A percentile compares a stretch with the other conserved stretches of the same genome.
Conservation (phyloP, 1,140 invertebrate species). For the Apocrypta bakeri region DNA sequence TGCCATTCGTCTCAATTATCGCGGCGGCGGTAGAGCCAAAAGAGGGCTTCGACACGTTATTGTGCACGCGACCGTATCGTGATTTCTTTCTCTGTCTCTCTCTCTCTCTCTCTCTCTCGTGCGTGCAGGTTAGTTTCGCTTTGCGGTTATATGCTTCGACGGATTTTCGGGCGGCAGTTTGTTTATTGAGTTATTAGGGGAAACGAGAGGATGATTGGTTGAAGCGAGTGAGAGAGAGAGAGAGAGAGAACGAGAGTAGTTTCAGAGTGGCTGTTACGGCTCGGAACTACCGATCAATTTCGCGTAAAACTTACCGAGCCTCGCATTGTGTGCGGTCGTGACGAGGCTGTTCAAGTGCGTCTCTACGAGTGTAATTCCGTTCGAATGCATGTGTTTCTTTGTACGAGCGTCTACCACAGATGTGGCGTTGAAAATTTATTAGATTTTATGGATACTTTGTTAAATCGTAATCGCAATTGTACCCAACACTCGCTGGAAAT, state of each 20-base stretch:
- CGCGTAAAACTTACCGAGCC: background rate
- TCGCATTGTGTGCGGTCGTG: no score
- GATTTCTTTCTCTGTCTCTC: background rate
- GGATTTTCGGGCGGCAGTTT: background rate
- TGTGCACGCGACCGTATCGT: slow-evolving; percentile 14
- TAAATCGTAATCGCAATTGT: no score
- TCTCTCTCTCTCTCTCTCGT: background rate
- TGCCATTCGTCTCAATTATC: slow-evolving; percentile 53
- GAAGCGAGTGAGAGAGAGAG: no score
- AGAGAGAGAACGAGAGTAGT: background rate
- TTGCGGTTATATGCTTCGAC: background rate
- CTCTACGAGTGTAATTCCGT: no score
- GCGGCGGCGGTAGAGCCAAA: slow-evolving; percentile 3
- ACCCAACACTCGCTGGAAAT: slow-evolving; percentile 16
- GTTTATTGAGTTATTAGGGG: background rate
- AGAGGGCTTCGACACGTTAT: slow-evolving; percentile 36
- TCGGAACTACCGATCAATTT: background rate
- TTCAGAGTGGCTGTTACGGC: background rate
- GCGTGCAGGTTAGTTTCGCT: background rate
- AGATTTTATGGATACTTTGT: no score
- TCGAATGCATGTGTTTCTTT: no score
- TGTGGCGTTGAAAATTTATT: no score
- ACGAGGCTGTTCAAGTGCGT: no score
- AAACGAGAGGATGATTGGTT: background rate
- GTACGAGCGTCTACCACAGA: no score